Evolutionary conservation across 2,888 invertebrate species (phyloP).

Genomic region (Pachydiplax longipennis): DNA sequence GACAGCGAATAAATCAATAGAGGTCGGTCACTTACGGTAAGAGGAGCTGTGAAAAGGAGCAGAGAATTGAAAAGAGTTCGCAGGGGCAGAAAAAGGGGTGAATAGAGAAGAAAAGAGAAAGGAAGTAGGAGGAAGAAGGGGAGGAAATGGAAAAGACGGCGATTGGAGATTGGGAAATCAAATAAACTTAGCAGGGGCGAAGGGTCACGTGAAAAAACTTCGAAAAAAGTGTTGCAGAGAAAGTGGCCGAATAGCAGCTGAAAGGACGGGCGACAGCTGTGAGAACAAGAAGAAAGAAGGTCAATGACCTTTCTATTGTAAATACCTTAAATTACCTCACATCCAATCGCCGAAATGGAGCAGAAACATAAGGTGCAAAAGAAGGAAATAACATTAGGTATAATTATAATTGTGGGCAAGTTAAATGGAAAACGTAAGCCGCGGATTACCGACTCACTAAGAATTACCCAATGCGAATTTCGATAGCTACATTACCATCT

Average conservation of each 20-base stretch:
- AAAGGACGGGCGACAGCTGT: background rate
- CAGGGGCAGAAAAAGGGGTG: background rate
- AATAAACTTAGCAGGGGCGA: background rate
- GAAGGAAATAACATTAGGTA: too few relatives aligned
- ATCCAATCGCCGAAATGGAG: too few relatives aligned
- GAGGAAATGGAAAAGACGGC: background rate
- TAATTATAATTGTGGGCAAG: too few relatives aligned
- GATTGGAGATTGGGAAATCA: background rate
- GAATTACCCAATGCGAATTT: too few relatives aligned
- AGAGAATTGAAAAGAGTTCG: background rate
- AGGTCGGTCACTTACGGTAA: background rate
- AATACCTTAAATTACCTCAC: too few relatives aligned
- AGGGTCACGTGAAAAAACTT: too few relatives aligned
- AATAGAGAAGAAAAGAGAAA: background rate
- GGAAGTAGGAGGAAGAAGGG: background rate
- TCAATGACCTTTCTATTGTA: too few relatives aligned
- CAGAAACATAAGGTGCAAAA: too few relatives aligned
- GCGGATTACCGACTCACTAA: too few relatives aligned
- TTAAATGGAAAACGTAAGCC: too few relatives aligned
- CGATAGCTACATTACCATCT: too few relatives aligned
- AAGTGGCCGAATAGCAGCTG: background rate
- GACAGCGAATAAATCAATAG: background rate
- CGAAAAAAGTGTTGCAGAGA: background rate
- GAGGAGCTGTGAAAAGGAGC: background rate
- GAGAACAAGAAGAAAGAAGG: background rate